Evolutionary conservation across 2,113 vertebrate species (phyloP), one percentile per base, ranked within the genome.

Genomic region (Alethe diademata): DNA sequence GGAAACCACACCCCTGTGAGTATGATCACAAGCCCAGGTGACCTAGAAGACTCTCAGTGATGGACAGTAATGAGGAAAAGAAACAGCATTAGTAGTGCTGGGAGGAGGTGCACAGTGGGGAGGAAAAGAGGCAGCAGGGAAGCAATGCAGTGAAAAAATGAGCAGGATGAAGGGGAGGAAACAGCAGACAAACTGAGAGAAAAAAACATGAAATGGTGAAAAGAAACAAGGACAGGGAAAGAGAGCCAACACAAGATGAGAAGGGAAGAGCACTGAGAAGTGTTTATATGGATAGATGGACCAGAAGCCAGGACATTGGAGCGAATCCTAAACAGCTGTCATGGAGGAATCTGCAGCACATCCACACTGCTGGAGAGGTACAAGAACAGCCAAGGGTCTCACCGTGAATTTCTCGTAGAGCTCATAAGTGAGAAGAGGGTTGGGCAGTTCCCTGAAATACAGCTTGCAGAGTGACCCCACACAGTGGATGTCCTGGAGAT

Each of bases 401-500:
- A 99, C 99, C 40, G 99, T 99, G 97, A 99, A 99, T 97, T 99
- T 99, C 97, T 98, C 98, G 98, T 99, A 99, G 79, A 99, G 99
- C 94, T 99, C 98, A 92, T 99, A 99, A 43, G 99, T 99, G 97
- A 99, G 99, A 93, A 99, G 99, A 36, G 99, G 99, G 97, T 99
- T 99, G 95, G 99, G 99, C 35, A 99, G 98, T 85, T 99, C 99
- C 95, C 99, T 98, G 98, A 99, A 99, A 97, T 99, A 99, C 69
- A 99, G 98, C 97, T 99, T 99, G 97, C 99, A 99, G 93, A 99
- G 98, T 6, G 99, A 99, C 81, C 99, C 99, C 97, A 99, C 99
- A 19, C 99, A 99, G 98, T 99, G 99, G 97, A 99, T 99, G 97
- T 99, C 99, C 98, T 99, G 99, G 83, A 99, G 99, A 97, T 99